These are phyloP conservation scores for Platichthys stellatus DNA, from an alignment of 2,113 vertebrate genomes.

Conservation along the genomic window DNA sequence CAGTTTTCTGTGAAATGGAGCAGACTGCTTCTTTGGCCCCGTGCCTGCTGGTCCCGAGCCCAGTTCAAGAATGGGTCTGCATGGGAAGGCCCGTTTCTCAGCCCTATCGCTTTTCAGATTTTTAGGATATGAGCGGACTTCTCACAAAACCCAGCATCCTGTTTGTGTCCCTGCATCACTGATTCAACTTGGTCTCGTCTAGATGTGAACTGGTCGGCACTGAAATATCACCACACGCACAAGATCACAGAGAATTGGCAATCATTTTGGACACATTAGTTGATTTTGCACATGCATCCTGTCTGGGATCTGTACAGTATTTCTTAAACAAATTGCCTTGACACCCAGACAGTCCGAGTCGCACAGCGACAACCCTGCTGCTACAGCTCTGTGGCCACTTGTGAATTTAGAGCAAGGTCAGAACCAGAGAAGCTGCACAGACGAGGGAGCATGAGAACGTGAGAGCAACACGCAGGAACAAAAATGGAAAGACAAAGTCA, in stretches of 20 bases:
- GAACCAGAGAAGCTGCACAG: constrained; percentile 34
- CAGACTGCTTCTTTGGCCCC: constrained; percentile 45
- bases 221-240: too few relatives aligned
- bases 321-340: constrained; percentile 28
- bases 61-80: constrained; percentile 46
- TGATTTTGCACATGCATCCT: not conserved
- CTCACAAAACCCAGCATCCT: constrained; percentile 7
- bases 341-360: constrained; percentile 47
- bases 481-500: constrained; percentile 2
- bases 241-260: too few relatives aligned
- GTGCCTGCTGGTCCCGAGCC: constrained; percentile 49
- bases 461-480: constrained; percentile 10
- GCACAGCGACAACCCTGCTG: constrained; percentile 26
- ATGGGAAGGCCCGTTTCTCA: constrained; percentile 29
- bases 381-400: constrained; percentile 36
- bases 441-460: constrained; percentile 58
- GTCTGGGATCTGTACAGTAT: constrained; percentile 6
- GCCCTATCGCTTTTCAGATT: constrained; percentile 1
- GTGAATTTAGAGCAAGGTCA: constrained; percentile 69
- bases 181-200: too few relatives aligned
- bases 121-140: constrained; percentile 4
- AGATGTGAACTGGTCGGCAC: too few relatives aligned
- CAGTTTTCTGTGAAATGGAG: constrained; percentile 36
- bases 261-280: not conserved
- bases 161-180: not conserved